Percentiles rank a stretch among this genome's conserved stretches.
Conservation (phyloP, 2,113 vertebrate species). For the Cisticola juncidis region DNA sequence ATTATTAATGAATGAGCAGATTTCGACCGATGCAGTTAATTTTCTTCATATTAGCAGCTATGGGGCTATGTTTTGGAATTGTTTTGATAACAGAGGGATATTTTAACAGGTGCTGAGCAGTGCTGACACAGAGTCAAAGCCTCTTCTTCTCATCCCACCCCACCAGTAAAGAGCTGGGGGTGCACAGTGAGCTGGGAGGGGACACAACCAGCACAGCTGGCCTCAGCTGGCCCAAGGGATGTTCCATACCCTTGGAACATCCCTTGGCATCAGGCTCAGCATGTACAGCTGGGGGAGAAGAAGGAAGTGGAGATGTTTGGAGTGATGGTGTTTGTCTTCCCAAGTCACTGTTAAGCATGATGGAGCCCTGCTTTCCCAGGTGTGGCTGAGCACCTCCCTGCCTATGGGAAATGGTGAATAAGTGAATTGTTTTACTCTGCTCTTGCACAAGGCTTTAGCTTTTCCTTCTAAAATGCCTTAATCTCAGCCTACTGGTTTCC, state of each 20-base stretch:
- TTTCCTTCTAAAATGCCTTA: neutral
- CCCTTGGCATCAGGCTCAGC: neutral
- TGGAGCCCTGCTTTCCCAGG: neutral
- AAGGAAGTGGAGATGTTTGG: neutral
- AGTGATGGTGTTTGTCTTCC: neutral
- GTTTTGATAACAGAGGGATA: neutral
- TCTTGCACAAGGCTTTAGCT: neutral
- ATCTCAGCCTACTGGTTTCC: neutral
- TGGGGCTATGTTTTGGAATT: neutral
- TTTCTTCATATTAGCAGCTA: neutral
- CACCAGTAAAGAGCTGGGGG: neutral
- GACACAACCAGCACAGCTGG: neutral
- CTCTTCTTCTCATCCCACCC: neutral
- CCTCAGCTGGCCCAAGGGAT: neutral
- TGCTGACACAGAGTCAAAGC: neutral
- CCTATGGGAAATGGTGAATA: neutral
- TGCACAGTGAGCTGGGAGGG: rapidly evolving
- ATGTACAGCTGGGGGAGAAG: rapidly evolving
- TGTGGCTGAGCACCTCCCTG: neutral
- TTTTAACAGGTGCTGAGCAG: neutral
- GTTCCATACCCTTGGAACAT: neutral
- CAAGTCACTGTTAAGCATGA: rapidly evolving
- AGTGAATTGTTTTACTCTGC: neutral
- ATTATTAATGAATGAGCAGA: neutral
- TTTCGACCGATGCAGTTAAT: neutral